Percentiles rank a stretch among this genome's conserved stretches.
phyloP scores from a whole-genome alignment of 37 sponge, comb jelly and placozoan species.

The Halisarca cf. caerulea region DNA sequence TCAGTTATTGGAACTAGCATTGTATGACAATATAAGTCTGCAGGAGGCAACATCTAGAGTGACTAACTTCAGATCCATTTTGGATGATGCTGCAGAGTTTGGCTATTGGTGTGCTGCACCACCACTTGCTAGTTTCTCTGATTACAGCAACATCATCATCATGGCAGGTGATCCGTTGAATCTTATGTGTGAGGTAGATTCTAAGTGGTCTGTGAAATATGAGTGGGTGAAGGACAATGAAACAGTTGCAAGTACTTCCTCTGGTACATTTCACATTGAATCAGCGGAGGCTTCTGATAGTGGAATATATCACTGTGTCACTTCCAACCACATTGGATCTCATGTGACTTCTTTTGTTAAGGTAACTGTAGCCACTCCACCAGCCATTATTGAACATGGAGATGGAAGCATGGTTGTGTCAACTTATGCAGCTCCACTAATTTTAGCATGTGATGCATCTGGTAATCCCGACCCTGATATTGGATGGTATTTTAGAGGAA shows the following conservation, averaged over 20 bases:
- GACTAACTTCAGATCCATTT: not conserved
- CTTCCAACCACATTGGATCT: conserved; percentile 24
- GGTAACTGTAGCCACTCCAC: not conserved
- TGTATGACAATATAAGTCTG: not conserved
- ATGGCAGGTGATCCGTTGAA: not conserved
- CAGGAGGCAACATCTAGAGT: not conserved
- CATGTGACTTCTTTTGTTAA: not conserved
- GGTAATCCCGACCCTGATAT: not conserved
- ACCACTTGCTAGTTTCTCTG: not conserved
- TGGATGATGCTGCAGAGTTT: not conserved
- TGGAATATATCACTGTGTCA: conserved; percentile 1
- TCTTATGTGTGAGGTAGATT: not conserved
- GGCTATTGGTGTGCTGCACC: conserved; percentile 12
- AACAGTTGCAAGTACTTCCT: not conserved
- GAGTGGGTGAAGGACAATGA: conserved; percentile 15
- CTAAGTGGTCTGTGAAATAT: conserved; percentile 3
- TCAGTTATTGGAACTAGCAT: not conserved
- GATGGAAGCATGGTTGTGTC: no score
- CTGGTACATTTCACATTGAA: not conserved
- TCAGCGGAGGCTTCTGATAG: not conserved
- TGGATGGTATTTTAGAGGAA: not conserved
- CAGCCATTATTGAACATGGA: not conserved
- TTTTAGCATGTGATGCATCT: not conserved
- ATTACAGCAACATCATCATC: not conserved
- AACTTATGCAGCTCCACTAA: not conserved